Evolutionary conservation across 2,797 vertebrate genomes (phyloP).

Genomic region (Tadarida brasiliensis): DNA sequence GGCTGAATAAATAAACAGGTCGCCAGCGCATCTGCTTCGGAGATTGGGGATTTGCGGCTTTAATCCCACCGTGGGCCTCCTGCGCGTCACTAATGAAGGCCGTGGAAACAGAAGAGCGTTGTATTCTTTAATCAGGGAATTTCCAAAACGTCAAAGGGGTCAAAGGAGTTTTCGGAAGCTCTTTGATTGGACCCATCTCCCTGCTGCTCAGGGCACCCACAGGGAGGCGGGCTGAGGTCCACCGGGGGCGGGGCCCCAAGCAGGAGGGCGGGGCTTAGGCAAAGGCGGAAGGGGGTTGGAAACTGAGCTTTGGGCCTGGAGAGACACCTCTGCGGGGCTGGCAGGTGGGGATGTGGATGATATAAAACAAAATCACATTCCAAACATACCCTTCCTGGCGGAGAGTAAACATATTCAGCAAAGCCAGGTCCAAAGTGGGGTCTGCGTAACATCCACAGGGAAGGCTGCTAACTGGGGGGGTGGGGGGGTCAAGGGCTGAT

Average conservation of each 20-base stretch:
- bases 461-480: accelerated
- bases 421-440: constrained; percentile 21
- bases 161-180: neutral
- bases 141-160: constrained; percentile 56
- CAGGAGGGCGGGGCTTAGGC: neutral
- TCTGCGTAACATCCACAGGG: neutral
- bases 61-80: neutral
- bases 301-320: neutral
- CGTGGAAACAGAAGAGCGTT: neutral
- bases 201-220: accelerated
- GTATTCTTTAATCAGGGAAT: neutral
- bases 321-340: neutral
- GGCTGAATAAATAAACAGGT: constrained; percentile 18
- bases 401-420: neutral
- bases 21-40: neutral
- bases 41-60: neutral
- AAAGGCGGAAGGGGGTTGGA: neutral
- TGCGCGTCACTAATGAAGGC: constrained; percentile 23
- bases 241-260: accelerated
- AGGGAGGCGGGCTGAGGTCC: neutral
- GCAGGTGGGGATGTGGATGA: neutral
- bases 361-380: constrained; percentile 36
- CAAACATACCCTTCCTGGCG: neutral
- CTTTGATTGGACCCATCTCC: constrained; percentile 21
- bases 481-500: neutral